Base-by-base conservation (phyloP, 2,888 invertebrate genomes). In the Amorpha juglandis region DNA sequence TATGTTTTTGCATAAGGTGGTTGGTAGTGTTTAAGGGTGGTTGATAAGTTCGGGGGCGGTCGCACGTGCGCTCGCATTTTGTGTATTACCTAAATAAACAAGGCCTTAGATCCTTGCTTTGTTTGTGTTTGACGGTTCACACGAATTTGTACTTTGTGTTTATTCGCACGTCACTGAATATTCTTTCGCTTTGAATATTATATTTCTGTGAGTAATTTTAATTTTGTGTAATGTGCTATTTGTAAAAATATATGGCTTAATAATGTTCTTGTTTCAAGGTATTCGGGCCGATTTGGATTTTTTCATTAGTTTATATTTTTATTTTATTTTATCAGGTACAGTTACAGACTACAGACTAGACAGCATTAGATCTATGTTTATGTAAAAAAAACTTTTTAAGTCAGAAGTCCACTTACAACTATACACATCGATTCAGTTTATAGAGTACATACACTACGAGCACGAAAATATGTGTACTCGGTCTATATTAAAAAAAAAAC, bases 51-150 rank as follows among this genome's bases (percentile, higher is more conserved):
- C 70, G 77, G 77, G 81, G 81, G 81, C 78, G 80, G 74, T 76
- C 73, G 87, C 48, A 89, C 92, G 92, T 92, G 92, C 87, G 82
- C 81, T 77, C 84, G 88, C 89, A 90, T 90, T 90, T 90, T 88
- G 90, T 84, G 90, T 89, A 90, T 90, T 89, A 89, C 88, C 90
- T 86, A 91, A 92, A 92, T 91, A 92, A 92, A 92, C 91, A 90
- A 71, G 78, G 72, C 71, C 78, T 79, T 82, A 80, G 77, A 77
- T 78, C 72, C 58, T 75, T 81, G 79, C 78, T 75, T 75, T 83
- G 83, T 82, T 83, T 84, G 79, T 83, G 79, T 83, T 83, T 79
- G 70, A 78, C 76, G 81, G 84, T 91, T 91, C 89, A 86, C 89
- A 90, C 87, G 84, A 83, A 83, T 87, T 85, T 83, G 79, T 81